A percentile compares a stretch with the other conserved stretches of the same genome.
phyloP scores from a whole-genome alignment of 1,140 invertebrate species.

The Kradibia gibbosae region DNA sequence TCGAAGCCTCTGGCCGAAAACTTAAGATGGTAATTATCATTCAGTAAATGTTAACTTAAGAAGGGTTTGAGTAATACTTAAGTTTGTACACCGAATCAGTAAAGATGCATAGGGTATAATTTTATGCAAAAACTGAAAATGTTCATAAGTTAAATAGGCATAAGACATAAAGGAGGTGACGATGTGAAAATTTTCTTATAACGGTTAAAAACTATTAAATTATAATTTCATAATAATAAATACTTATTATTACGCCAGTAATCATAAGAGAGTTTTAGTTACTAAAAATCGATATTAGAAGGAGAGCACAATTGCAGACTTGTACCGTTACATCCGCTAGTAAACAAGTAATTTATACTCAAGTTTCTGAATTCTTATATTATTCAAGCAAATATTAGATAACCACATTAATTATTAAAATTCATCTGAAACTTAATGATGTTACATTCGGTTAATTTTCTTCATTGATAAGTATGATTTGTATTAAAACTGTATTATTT shows the following conservation, averaged over 20 bases:
- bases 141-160: not conserved
- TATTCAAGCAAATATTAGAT: not conserved
- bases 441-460: no score
- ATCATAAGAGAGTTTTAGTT: not conserved
- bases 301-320: slow-evolving; percentile 8
- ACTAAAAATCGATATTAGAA: not conserved
- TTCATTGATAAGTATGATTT: not conserved
- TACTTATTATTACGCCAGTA: not conserved
- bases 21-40: no score
- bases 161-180: not conserved
- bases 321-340: not conserved
- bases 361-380: not conserved
- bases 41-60: no score
- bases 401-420: slow-evolving; percentile 2
- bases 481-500: not conserved
- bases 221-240: not conserved
- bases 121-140: not conserved
- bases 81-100: not conserved
- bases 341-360: not conserved
- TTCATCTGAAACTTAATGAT: no score
- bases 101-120: not conserved
- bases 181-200: not conserved
- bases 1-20: no score
- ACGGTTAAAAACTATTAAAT: not conserved
- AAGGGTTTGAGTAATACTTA: not conserved